These are phyloP conservation scores for Escarpia spicata DNA, from an alignment of 2,888 invertebrate species.

Conservation along the genomic window DNA sequence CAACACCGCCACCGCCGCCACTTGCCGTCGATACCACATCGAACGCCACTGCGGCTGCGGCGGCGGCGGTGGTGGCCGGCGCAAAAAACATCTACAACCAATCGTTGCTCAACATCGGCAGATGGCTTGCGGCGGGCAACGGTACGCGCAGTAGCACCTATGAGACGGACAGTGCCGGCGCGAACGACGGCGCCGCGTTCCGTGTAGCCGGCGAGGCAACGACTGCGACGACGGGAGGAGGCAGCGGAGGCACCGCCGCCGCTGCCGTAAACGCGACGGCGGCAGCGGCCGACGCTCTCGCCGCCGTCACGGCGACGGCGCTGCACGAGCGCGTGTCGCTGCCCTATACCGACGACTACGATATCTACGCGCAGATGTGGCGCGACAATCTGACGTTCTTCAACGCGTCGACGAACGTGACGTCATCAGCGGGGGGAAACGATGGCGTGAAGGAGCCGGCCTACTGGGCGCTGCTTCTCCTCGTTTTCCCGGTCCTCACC, in stretches of 20 bases:
- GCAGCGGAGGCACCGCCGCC: neutral
- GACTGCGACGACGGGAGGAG: neutral
- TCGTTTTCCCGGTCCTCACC: conserved; percentile 84
- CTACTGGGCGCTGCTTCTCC: conserved; percentile 67
- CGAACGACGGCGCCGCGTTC: neutral
- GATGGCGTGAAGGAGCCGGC: neutral
- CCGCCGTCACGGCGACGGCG: neutral
- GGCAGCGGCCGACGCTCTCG: neutral
- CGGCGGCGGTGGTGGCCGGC: neutral
- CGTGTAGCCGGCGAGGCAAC: neutral
- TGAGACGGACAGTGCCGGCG: neutral
- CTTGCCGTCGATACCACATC: neutral
- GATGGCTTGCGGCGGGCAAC: conserved; percentile 5
- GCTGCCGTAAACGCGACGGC: neutral
- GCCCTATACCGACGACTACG: neutral
- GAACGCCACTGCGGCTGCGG: neutral
- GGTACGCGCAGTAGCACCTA: neutral
- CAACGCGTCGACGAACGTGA: neutral
- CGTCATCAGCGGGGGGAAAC: neutral
- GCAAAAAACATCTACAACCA: conserved; percentile 16
- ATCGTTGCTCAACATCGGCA: conserved; percentile 16
- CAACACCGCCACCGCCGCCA: neutral
- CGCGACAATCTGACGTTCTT: neutral
- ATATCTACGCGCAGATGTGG: neutral
- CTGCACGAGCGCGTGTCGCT: neutral